Base-by-base conservation (phyloP, 2,888 invertebrate species). In the Limenitis camilla region DNA sequence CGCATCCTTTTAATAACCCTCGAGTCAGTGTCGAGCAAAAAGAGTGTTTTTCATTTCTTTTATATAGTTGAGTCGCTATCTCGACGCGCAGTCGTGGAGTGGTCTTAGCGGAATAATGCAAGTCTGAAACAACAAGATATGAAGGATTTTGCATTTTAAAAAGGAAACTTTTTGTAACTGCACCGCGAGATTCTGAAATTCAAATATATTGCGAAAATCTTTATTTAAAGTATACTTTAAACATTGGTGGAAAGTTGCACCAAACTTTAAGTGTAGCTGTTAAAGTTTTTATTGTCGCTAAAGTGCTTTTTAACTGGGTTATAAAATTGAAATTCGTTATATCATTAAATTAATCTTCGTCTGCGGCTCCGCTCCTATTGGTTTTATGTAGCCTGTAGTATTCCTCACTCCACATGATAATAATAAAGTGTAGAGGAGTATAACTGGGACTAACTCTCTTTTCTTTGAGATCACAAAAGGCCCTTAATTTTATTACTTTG, bases 41-140 rank as follows among this genome's bases (percentile, higher is more conserved):
- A 54, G 44, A 30, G 44, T 40, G 44, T 41, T 45, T 49, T 55
- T 49, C 55, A 55, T 55, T 52, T 55, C 55, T 55, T 52, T 55
- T 52, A 49, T 55, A 49, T 55, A 55, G 52, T 52, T 41, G 55
- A 49, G 55, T 45, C 49, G 45, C 52, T 55, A 55, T 55, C 52
- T 55, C 52, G 40, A 30, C 38, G 52, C 52, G 44, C 52, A 45
- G 52, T 55, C 40, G 49, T 52, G 45, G 45, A 55, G 55, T 52
- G 44, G 52, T 49, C 52, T 55, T 55, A 52, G 52, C 45, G 45
- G 51, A 45, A 49, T 55, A 55, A 55, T 49, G 52, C 55, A 55
- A 39, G 52, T 46, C 45, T 55, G 55, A 52, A 55, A 55, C 55
- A 55, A 55, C 52, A 55, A 52, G 55, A 49, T 52, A 55, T 52